Percentiles rank a stretch among this genome's conserved stretches.
Conservation (phyloP, 2,797 vertebrate genomes). For the Anniella stebbinsi region DNA sequence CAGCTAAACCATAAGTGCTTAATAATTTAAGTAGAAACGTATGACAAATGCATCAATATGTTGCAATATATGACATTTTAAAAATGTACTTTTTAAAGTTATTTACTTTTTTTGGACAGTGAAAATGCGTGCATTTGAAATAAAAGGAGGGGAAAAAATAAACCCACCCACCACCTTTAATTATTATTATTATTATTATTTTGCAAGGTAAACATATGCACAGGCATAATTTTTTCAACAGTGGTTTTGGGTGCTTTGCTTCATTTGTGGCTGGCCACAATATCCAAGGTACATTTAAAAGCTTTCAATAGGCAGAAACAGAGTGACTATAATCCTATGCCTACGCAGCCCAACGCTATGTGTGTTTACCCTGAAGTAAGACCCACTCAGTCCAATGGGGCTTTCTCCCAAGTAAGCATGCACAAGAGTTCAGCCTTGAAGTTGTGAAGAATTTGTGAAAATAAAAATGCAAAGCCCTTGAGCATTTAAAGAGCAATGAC, state of each 20-base stretch:
- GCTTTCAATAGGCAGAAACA: neutral
- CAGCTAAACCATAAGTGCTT: conserved; percentile 92
- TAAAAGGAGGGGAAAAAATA: conserved; percentile 17
- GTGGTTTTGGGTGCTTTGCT: neutral
- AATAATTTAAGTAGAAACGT: conserved; percentile 95
- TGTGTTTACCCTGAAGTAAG: conserved; percentile 2
- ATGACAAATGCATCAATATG: conserved; percentile 94
- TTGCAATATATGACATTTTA: conserved; percentile 90
- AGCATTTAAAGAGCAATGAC: neutral
- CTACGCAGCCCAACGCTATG: neutral
- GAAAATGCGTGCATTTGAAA: conserved; percentile 88
- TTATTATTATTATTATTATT: conserved; percentile 1
- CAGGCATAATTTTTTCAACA: conserved; percentile 2
- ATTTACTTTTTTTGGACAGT: conserved; percentile 76
- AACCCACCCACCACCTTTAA: neutral
- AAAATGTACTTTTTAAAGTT: conserved; percentile 82
- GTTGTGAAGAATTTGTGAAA: neutral
- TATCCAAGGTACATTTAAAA: neutral
- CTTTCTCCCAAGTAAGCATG: neutral
- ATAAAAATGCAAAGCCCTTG: neutral
- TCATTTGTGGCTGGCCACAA: neutral
- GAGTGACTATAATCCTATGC: neutral
- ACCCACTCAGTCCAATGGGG: neutral
- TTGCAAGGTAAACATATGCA: conserved; percentile 37
- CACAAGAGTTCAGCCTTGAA: conserved; percentile 3